phyloP scores from a whole-genome alignment of 2,113 vertebrate genomes.

The Antennarius striatus region DNA sequence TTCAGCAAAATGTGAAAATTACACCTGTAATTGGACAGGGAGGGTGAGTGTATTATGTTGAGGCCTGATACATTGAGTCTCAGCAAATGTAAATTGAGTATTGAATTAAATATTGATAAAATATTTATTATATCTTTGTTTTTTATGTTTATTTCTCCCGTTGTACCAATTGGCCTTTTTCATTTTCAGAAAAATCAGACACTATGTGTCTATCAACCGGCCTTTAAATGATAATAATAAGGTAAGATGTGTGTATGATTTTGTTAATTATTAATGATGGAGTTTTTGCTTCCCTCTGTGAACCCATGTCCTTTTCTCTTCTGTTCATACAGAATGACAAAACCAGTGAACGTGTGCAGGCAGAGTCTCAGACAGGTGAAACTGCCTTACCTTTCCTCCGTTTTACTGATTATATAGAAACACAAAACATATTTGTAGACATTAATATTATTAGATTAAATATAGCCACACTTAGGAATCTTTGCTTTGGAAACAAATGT shows the following conservation, averaged over 20 bases:
- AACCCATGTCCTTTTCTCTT: slow-evolving; percentile 39
- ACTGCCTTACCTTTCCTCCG: not conserved
- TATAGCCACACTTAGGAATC: slow-evolving; percentile 2
- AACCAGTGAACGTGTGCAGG: slow-evolving; percentile 87
- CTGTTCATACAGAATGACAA: slow-evolving; percentile 83
- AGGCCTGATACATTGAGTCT: not conserved
- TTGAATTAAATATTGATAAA: not conserved
- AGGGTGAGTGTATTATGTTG: slow-evolving; percentile 83
- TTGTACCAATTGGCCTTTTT: slow-evolving; percentile 51
- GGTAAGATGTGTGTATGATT: slow-evolving; percentile 75
- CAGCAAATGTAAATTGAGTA: not conserved
- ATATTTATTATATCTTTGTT: too few relatives aligned
- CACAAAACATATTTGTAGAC: slow-evolving; percentile 11
- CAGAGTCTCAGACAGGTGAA: slow-evolving; percentile 91
- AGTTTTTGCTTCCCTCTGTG: not conserved
- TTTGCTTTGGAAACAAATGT: slow-evolving; percentile 29
- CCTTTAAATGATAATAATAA: slow-evolving; percentile 94
- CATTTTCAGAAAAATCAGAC: slow-evolving; percentile 94
- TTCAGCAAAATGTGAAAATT: slow-evolving; percentile 98
- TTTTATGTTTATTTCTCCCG: not conserved
- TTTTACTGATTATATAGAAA: slow-evolving; percentile 11
- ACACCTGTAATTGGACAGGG: slow-evolving; percentile 96
- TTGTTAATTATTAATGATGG: slow-evolving; percentile 3
- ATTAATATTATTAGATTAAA: not conserved
- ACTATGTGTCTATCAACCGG: slow-evolving; percentile 99